Conservation (phyloP, 2,113 vertebrate species). For the Phainopepla nitens region DNA sequence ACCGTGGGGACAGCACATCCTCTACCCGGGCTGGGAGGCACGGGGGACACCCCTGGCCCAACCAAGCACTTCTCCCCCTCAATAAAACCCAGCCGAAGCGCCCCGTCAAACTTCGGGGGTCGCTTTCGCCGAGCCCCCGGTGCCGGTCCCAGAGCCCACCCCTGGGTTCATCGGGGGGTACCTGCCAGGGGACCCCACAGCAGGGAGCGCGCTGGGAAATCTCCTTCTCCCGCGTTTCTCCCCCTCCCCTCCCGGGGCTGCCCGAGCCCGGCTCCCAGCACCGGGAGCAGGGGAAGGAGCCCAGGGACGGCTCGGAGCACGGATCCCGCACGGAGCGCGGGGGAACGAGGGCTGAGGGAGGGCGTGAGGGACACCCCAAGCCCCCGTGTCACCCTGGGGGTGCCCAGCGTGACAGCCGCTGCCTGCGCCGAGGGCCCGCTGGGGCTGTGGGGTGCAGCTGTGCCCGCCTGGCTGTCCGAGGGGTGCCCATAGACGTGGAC, state of each 20-base stretch:
- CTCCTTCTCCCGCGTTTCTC: background rate
- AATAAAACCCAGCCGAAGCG: accelerated
- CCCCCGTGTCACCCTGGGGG: accelerated
- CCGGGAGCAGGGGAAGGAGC: background rate
- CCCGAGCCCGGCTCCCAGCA: background rate
- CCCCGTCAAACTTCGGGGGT: too few relatives aligned
- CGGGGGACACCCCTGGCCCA: too few relatives aligned
- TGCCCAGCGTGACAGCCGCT: background rate
- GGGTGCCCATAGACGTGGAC: accelerated
- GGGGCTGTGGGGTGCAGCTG: accelerated
- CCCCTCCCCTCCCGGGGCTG: background rate
- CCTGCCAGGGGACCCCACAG: background rate
- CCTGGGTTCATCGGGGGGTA: background rate
- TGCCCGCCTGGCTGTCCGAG: accelerated
- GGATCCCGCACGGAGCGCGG: accelerated
- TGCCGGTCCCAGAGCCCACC: background rate
- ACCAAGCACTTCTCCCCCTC: accelerated
- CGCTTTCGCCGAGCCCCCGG: background rate
- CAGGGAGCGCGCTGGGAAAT: accelerated
- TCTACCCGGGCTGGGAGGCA: background rate
- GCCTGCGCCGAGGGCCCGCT: background rate
- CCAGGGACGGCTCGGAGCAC: background rate
- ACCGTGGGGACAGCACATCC: accelerated
- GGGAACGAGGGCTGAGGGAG: too few relatives aligned
- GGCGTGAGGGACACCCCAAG: accelerated